Conservation (phyloP, 2,797 vertebrate genomes). For the Australoheros facetus region DNA sequence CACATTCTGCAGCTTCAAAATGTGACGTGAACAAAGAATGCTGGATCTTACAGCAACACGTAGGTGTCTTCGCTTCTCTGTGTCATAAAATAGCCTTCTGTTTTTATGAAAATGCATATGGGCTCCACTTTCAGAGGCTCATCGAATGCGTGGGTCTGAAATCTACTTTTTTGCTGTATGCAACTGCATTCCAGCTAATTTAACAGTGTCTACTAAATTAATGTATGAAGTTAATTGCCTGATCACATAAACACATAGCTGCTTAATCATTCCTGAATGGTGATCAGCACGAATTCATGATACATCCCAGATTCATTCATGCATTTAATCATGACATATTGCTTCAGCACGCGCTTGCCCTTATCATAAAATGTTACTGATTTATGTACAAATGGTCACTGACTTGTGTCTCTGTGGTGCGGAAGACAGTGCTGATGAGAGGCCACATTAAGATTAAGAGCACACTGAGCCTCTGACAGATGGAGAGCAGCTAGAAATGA, state of each 20-base stretch:
- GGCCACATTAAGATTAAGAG: slow-evolving; percentile 50
- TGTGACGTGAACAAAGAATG: background rate
- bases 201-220: slow-evolving; percentile 7
- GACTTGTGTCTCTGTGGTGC: slow-evolving; percentile 29
- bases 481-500: slow-evolving; percentile 68
- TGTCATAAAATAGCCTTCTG: background rate
- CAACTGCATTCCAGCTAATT: background rate
- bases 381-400: slow-evolving; percentile 32
- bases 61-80: background rate
- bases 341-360: slow-evolving; percentile 5
- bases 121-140: background rate
- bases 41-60: background rate
- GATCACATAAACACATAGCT: slow-evolving; percentile 15
- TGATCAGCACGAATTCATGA: background rate
- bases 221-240: slow-evolving; percentile 12
- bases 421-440: slow-evolving; percentile 40
- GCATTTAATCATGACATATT: slow-evolving; percentile 6
- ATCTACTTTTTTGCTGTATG: background rate
- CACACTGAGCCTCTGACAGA: slow-evolving; percentile 62
- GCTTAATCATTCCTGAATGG: slow-evolving; percentile 14
- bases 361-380: slow-evolving; percentile 13
- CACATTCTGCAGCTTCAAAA: background rate
- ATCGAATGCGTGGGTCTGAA: background rate
- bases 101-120: background rate
- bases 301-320: slow-evolving; percentile 12